Evolutionary conservation across 2,113 vertebrate species (phyloP), one percentile per base, ranked within the genome.

Genomic region (Anoura caudifer): DNA sequence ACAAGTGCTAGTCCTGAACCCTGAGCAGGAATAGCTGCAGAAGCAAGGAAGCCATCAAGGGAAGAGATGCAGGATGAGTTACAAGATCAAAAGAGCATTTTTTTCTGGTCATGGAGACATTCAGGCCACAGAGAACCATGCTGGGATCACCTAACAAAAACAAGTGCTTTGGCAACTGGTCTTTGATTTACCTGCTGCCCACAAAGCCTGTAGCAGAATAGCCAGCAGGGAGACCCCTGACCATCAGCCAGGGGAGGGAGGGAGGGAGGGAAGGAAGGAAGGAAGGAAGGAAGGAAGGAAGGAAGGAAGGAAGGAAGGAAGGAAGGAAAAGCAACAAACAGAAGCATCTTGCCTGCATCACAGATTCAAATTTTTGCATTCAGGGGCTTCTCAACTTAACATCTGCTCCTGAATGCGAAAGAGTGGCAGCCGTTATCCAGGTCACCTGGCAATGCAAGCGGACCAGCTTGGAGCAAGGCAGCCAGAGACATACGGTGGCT

Each of bases 351-450:
- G 81, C 69, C 50, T 36, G 69, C 45, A 91, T 95, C 96, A 91
- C 82, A 87, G 86, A 97, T 97, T 96, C 85, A 96, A 86, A 81
- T 81, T 75, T 96, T 67, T 93, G 31, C 82, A 82, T 94, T 96
- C 73, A 82, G 84, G 43, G 47, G n/a, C 61, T 96, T 93, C 86
- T 95, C 82, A 47, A 84, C 43, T 59, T 94, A 94, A 95, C 92
- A 95, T 95, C 91, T 97, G 97, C 94, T 97, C 91, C 91, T 96
- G 96, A 97, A 97, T 93, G 87, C 28, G 12, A 77, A 87, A 95
- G 88, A 82, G 87, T 94, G 91, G 82, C 93, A 93, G 91, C 89
- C 33, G 1, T 54, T 61, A 75, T 56, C 16, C 59, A 93, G 95
- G 96, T 97, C 95, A 97, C 93, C 96, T 97, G 97, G 96, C 88